phyloP scores from a whole-genome alignment of 2,888 invertebrate species.

The Dolichopus griseipennis region DNA sequence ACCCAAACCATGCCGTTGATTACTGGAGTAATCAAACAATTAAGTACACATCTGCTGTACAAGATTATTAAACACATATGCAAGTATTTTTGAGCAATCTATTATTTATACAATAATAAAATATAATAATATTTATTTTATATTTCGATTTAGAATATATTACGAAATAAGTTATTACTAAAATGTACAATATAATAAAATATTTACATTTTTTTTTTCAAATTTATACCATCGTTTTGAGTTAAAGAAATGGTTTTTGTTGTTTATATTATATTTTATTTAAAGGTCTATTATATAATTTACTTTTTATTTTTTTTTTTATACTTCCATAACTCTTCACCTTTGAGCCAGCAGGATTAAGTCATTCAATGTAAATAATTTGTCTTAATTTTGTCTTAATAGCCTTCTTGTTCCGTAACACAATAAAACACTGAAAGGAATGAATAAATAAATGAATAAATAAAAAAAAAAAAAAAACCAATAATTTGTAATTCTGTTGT shows the following conservation, averaged over 20 bases:
- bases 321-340: background rate
- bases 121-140: no score
- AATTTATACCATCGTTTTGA: no score
- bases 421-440: background rate
- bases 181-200: no score
- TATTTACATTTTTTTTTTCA: no score
- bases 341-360: background rate
- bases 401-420: background rate
- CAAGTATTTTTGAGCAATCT: no score
- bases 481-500: background rate
- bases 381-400: slow-evolving; percentile 6
- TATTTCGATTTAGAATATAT: no score
- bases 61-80: no score
- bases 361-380: background rate
- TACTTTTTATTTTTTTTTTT: background rate
- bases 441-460: background rate
- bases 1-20: no score
- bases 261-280: background rate
- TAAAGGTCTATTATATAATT: background rate
- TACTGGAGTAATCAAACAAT: no score
- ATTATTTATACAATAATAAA: no score
- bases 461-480: background rate
- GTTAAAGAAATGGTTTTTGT: background rate
- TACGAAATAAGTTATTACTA: no score
- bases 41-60: no score